Percentiles rank a stretch among this genome's conserved stretches.
phyloP scores from a whole-genome alignment of 92 coral and sea anemone species.

The Pocillopora grandis region DNA sequence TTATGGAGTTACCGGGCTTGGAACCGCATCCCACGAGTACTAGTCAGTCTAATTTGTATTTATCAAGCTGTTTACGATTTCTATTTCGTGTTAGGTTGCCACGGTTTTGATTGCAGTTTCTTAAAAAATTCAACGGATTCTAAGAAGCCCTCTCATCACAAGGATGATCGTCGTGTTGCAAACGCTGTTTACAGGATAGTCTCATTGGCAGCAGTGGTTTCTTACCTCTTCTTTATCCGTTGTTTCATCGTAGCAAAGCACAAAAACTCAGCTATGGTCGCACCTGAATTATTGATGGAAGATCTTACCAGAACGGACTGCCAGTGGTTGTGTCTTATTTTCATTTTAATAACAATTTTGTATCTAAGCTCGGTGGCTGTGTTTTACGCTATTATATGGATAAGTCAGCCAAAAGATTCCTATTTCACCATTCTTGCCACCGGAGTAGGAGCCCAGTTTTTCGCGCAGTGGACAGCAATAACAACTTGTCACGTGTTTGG shows the following conservation, averaged over 20 bases:
- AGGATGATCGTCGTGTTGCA: conserved; percentile 48
- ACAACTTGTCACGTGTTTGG: conserved; percentile 81
- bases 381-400: conserved; percentile 65
- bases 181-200: conserved; percentile 63
- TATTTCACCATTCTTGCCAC: conserved; percentile 50
- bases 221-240: conserved; percentile 51
- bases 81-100: conserved; percentile 60
- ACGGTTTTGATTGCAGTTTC: conserved; percentile 68
- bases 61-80: conserved; percentile 67
- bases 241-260: conserved; percentile 42
- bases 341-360: conserved; percentile 25
- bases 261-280: conserved; percentile 47
- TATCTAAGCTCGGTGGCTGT: conserved; percentile 60
- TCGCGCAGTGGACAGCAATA: conserved; percentile 79
- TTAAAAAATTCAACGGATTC: conserved; percentile 52
- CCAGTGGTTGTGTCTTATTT: conserved; percentile 37
- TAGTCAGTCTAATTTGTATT: conserved; percentile 37
- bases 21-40: conserved; percentile 39
- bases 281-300: conserved; percentile 50
- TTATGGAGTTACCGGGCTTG: conserved; percentile 60
- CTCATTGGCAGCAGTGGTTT: conserved; percentile 60
- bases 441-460: conserved; percentile 78
- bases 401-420: conserved; percentile 49
- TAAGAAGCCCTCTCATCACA: conserved; percentile 26
- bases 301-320: conserved; percentile 48